Base-by-base conservation (phyloP, 2,113 vertebrate species). In the Petroica traversi region DNA sequence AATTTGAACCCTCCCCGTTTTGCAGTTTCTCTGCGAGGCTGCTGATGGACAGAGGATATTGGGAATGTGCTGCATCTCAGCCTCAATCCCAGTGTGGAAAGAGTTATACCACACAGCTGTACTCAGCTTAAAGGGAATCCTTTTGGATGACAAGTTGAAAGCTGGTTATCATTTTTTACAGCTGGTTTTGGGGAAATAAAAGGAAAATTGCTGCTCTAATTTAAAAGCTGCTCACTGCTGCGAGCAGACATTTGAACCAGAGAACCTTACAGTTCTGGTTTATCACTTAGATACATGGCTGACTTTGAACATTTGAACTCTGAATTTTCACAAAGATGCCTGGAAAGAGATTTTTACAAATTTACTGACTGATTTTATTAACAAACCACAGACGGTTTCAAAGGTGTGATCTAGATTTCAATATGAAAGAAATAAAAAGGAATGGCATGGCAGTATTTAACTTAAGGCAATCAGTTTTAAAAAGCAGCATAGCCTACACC, bases 81-180 rank as follows among this genome's bases (percentile, higher is more conserved):
- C 18, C 52, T 76, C 55, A 59, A 4, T 54, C 48, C 48, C 40
- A 46, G 88, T 9, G 9, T 64, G 43, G 66, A 95, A 91, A 63
- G 43, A 59, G 85, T 63, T 90, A 9, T 49, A 45, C 69, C 58
- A 49, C 48, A 24, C 73, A 85, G 82, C 46, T 90, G 71, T 89
- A 52, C 59, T 58, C 38, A 66, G 51, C 68, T 90, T 92, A 67
- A 80, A 92, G 92, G 67, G 83, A 92, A 85, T 92, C 89, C 81
- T 95, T 96, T 94, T 16, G 25, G 63, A 87, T 94, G 78, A 93
- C 84, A 95, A 80, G 43, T 96, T 77, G 89, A 97, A 97, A 96
- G 33, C 68, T 92, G 78, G 55, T 94, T 97, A 95, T 97, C 89
- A 7, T 79, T 92, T 96, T 93, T 91, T 92, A 91, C 87, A 93